Percentiles rank a stretch among this genome's conserved stretches.
phyloP scores from a whole-genome alignment of 2,888 invertebrate species.

The Teleiodes luculella region DNA sequence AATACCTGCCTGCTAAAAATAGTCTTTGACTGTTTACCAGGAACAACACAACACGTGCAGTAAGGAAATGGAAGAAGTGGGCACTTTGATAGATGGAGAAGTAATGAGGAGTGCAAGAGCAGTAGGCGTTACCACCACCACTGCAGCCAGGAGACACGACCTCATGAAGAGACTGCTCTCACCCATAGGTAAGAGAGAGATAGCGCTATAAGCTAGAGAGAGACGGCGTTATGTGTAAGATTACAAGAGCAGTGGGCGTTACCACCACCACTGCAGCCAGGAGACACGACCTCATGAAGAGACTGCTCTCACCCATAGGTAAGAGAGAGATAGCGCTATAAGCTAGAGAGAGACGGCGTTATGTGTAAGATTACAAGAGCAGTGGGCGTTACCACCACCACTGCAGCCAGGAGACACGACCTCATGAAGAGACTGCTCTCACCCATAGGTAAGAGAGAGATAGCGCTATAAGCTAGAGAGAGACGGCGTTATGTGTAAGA shows the following conservation, averaged over 20 bases:
- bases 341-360: not conserved
- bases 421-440: constrained; percentile 80
- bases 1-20: too few species aligned
- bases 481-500: not conserved
- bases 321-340: constrained; percentile 14
- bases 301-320: constrained; percentile 82
- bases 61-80: constrained; percentile 70
- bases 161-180: constrained; percentile 80
- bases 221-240: not conserved
- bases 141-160: constrained; percentile 83
- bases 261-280: constrained; percentile 82
- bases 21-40: constrained; percentile 27
- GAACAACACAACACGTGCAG: constrained; percentile 46
- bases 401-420: constrained; percentile 69
- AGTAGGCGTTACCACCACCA: constrained; percentile 88
- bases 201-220: not conserved
- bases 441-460: constrained; percentile 74
- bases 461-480: not conserved
- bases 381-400: constrained; percentile 81
- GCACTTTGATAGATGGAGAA: constrained; percentile 77
- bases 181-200: constrained; percentile 74
- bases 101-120: constrained; percentile 75
- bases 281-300: constrained; percentile 79
- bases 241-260: constrained; percentile 20
- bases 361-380: not conserved